phyloP scores from a whole-genome alignment of 2,113 vertebrate species.

The Cygnus atratus region DNA sequence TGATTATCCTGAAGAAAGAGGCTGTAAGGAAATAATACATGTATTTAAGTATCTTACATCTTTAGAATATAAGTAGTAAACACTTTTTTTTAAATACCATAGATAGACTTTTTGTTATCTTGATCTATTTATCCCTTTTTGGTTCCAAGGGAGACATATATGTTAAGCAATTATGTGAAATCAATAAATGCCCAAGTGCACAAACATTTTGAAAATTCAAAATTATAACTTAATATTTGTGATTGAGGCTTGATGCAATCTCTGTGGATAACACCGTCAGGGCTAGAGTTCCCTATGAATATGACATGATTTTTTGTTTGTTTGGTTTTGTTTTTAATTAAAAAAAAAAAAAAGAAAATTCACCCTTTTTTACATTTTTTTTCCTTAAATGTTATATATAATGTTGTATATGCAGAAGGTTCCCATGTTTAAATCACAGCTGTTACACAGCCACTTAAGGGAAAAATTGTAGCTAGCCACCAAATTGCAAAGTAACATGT shows the following conservation, averaged over 20 bases:
- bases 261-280: background rate
- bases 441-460: background rate
- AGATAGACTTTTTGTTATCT: background rate
- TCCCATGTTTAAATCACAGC: background rate
- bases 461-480: background rate
- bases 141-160: background rate
- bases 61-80: background rate
- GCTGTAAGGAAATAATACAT: background rate
- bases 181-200: background rate
- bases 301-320: background rate
- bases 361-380: fast-evolving
- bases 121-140: background rate
- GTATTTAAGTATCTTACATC: background rate
- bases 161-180: background rate
- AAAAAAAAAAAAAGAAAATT: background rate
- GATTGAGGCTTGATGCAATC: background rate
- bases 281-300: background rate
- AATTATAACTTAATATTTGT: background rate
- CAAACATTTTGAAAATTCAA: background rate
- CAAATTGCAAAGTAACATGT: background rate
- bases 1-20: background rate
- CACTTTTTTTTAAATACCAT: background rate
- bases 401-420: background rate
- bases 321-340: background rate
- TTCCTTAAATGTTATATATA: background rate